Base-by-base conservation (phyloP, 2,888 invertebrate species). In the Dyspetes luteomarginatus region DNA sequence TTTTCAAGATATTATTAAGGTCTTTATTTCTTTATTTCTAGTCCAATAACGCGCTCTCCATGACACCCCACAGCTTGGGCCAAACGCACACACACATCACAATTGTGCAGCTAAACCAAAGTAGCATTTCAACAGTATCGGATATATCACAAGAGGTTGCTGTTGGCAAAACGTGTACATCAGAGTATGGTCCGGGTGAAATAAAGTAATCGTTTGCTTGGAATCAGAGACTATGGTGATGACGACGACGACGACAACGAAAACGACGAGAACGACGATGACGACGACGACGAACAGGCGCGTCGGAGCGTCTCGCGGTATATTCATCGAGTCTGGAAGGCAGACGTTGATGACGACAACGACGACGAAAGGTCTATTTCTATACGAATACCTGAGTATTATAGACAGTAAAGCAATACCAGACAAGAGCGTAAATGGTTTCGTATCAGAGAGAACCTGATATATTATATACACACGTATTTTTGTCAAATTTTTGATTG, bases 331-430 rank as follows among this genome's bases (percentile, higher is more conserved):
- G 71, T 71, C 60, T 58, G 26, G 43, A 50, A 64, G 58, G 45
- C 45, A 72, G 71, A 22, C 67, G 62, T 65, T 43, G 41, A 45
- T 50, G 69, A 45, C 48, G 55, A 64, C 48, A 48, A 48, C 60
- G 73, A 74, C 65, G 73, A 74, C 56, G 55, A 65, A 72, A 62
- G 52, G 62, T 74, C 65, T 43, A 74, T 65, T 45, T 64, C 55
- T 56, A 55, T 55, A 24, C 55, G 4, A 24, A 36, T 15, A 55
- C 64, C 45, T 64, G 55, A 15, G n/a, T 26, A 43, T 26, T 24
- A 41, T n/a, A 22, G 52, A 52, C 28, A 9, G 22, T 62, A 26
- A 52, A 41, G 56, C 19, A 22, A 30, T 60, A 45, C 19, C 17
- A 36, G 26, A n/a, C 2, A 3, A 48, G 17, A 48, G n/a, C n/a